phyloP scores from a whole-genome alignment of 2,797 vertebrate genomes.

The Coregonus ussuriensis region DNA sequence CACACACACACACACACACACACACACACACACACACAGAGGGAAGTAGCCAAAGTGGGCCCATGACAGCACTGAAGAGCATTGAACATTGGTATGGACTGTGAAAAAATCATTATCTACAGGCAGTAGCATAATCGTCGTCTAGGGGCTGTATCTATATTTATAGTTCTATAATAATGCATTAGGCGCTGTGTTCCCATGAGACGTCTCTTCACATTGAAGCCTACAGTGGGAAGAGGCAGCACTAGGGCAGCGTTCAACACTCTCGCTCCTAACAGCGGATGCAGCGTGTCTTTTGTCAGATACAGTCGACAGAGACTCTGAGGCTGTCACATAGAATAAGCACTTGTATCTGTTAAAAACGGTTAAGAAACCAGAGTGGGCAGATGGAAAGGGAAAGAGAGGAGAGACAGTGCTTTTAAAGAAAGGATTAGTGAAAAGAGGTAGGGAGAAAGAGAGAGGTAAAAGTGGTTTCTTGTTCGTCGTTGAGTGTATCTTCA shows the following conservation, averaged over 20 bases:
- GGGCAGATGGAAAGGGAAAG: conserved; percentile 20
- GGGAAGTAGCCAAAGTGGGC: background rate
- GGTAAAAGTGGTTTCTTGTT: background rate
- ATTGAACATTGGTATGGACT: too few species aligned
- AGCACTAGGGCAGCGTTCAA: conserved; percentile 25
- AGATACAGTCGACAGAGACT: background rate
- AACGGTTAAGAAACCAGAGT: conserved; percentile 23
- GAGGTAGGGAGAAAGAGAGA: too few species aligned
- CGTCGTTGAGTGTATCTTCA: background rate
- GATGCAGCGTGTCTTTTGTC: conserved; percentile 41
- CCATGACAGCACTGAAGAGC: background rate
- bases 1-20: too few species aligned
- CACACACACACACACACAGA: background rate
- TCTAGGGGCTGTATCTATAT: conserved; percentile 30
- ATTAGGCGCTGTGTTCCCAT: conserved; percentile 40
- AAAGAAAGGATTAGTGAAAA: background rate
- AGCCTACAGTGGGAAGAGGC: background rate
- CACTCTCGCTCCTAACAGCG: conserved; percentile 42
- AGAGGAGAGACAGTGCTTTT: too few species aligned
- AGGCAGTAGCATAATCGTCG: too few species aligned
- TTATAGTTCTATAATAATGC: conserved; percentile 59
- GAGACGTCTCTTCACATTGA: background rate
- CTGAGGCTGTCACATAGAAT: conserved; percentile 29
- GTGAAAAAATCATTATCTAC: background rate
- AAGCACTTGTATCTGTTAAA: conserved; percentile 30